Evolutionary conservation across 2,797 vertebrate genomes (phyloP), one percentile per base, ranked within the genome.

Genomic region (Cichlasoma orientale): DNA sequence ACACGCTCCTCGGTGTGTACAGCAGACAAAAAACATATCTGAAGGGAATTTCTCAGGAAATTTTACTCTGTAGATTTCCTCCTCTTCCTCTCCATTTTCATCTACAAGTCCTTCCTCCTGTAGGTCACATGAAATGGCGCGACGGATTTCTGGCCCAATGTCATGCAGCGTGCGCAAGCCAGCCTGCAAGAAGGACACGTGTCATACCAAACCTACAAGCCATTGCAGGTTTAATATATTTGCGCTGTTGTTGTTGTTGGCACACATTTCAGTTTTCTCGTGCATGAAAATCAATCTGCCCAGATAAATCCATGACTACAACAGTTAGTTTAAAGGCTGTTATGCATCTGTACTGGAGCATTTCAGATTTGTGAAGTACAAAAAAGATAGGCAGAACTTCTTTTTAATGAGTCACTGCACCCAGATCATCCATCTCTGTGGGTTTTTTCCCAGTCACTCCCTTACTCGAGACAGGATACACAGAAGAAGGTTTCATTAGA

Each of bases 101-200:
- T 98, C 96, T 44, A 99, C 96, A 3, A 98, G 96, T 80, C 98
- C 98, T 83, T 98, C 98, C 79, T 98, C 98, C 95, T 99, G 98
- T 82, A 99, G 96, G 95, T 99, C 98, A 96, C 98, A 99, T 73
- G 98, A 99, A 95, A 99, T 99, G 89, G 97, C 98, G 87, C 98
- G 95, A 71, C 98, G 96, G 87, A 99, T 99, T 96, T 99, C 98
- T 79, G 98, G 98, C 84, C 98, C 98, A 77, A 99, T 99, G 92
- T 99, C 98, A 92, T 99, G 98, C 88, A 99, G 96, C 19, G 98
- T 99, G 88, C 98, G 98, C 90, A 99, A 95, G 89, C 98, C 98
- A 27, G 98, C 98, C 98, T 99, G 95, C 81, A 96, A 93, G 84
- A 87, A 84, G n/a, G 80, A 73, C 2, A n/a, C 7, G 10, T 21